Percentiles rank a stretch among this genome's conserved stretches.
Evolutionary conservation across 2,888 invertebrate species (phyloP).

Genomic region (Alviniconcha strummeri): DNA sequence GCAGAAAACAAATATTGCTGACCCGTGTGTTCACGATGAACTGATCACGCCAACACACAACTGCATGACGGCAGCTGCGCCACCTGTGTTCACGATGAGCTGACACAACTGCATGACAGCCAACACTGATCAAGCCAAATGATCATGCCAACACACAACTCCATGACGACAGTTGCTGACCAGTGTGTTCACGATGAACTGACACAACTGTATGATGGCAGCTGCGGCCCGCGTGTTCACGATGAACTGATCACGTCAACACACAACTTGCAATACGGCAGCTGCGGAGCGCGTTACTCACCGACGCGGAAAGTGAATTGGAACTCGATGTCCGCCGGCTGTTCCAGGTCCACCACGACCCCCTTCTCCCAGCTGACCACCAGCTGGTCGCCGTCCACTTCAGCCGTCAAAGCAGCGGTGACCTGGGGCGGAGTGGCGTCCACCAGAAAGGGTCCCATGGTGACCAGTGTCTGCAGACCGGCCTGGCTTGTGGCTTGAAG

Average conservation of each 20-base stretch:
- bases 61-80: too few relatives aligned
- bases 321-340: conserved; percentile 19
- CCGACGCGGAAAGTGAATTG: conserved; percentile 20
- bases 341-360: conserved; percentile 39
- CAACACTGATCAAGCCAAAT: too few relatives aligned
- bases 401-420: conserved; percentile 5
- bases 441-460: conserved; percentile 44
- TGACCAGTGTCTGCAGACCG: conserved; percentile 27
- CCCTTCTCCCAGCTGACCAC: conserved; percentile 32
- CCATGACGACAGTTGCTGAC: too few relatives aligned
- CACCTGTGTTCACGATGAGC: too few relatives aligned
- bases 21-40: too few relatives aligned
- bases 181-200: too few relatives aligned
- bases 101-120: too few relatives aligned
- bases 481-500: conserved; percentile 42
- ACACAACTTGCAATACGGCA: not conserved
- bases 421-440: conserved; percentile 44
- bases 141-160: too few relatives aligned
- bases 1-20: too few relatives aligned
- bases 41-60: too few relatives aligned
- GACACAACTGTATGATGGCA: too few relatives aligned
- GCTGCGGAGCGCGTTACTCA: not conserved
- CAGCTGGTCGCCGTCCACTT: conserved; percentile 7
- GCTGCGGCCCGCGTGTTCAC: too few relatives aligned
- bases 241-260: not conserved